Conservation (phyloP, 2,888 invertebrate genomes). For the Poecilus cupreus region DNA sequence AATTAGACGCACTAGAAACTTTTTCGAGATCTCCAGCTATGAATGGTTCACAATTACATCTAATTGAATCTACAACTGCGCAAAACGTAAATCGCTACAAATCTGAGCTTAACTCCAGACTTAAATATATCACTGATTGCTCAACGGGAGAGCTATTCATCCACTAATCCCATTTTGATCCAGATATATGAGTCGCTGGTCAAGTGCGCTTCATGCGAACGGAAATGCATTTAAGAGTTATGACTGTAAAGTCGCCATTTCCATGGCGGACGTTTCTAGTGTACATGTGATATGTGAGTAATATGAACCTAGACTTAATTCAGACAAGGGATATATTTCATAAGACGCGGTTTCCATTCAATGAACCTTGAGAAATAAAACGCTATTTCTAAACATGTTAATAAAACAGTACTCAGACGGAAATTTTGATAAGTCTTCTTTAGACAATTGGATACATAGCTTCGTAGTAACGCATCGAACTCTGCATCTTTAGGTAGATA, state of each 20-base stretch:
- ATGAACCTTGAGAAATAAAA: no score
- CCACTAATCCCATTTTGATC: constrained; percentile 32
- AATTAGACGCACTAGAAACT: constrained; percentile 16
- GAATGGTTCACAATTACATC: constrained; percentile 30
- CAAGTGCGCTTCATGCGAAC: neutral
- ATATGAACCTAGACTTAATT: no score
- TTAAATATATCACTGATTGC: constrained; percentile 40
- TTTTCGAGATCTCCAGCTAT: neutral
- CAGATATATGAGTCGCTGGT: constrained; percentile 8
- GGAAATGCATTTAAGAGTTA: constrained; percentile 37
- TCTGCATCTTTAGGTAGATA: no score
- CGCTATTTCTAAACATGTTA: no score
- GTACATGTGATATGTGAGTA: no score
- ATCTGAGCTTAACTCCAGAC: constrained; percentile 26
- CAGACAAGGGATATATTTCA: no score
- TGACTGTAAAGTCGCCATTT: constrained; percentile 7
- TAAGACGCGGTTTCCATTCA: no score
- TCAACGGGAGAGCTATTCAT: constrained; percentile 38
- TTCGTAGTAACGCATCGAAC: no score
- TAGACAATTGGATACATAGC: no score
- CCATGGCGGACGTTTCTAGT: constrained; percentile 22
- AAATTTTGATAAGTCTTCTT: no score
- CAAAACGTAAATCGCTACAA: constrained; percentile 32
- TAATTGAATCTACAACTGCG: constrained; percentile 38
- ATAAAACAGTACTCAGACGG: no score